These are phyloP conservation scores for Semotilus atromaculatus DNA, from an alignment of 2,797 vertebrate species.

Conservation along the genomic window DNA sequence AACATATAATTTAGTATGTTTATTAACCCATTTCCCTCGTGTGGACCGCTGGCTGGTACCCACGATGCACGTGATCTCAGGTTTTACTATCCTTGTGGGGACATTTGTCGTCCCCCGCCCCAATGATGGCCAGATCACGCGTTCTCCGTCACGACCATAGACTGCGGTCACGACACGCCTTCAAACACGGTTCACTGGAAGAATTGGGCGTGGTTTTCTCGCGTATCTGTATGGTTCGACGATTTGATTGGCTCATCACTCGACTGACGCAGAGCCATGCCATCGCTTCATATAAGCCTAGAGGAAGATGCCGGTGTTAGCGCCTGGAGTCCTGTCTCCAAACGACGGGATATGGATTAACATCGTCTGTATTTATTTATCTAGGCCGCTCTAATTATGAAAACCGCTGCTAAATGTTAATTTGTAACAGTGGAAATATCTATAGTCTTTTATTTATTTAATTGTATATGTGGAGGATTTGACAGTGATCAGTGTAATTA, in stretches of 20 bases:
- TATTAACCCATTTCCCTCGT: no score
- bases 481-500: conserved; percentile 13
- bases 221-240: conserved; percentile 16
- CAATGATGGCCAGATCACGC: conserved; percentile 74
- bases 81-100: no score
- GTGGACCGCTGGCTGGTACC: no score
- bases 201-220: conserved; percentile 65
- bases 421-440: not conserved
- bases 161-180: conserved; percentile 54
- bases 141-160: conserved; percentile 51
- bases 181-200: conserved; percentile 55
- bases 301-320: conserved; percentile 38
- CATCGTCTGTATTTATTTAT: not conserved
- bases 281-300: conserved; percentile 69
- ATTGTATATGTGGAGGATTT: conserved; percentile 17
- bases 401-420: not conserved
- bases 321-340: conserved; percentile 33
- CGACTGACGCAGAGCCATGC: conserved; percentile 71
- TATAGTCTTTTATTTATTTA: not conserved
- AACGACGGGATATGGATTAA: conserved; percentile 18
- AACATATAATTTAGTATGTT: no score
- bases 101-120: no score
- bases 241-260: conserved; percentile 72
- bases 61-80: no score
- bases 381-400: not conserved